Percentiles rank a stretch among this genome's conserved stretches.
Conservation (phyloP, 2,797 vertebrate species). For the Pangasius larnaudii region DNA sequence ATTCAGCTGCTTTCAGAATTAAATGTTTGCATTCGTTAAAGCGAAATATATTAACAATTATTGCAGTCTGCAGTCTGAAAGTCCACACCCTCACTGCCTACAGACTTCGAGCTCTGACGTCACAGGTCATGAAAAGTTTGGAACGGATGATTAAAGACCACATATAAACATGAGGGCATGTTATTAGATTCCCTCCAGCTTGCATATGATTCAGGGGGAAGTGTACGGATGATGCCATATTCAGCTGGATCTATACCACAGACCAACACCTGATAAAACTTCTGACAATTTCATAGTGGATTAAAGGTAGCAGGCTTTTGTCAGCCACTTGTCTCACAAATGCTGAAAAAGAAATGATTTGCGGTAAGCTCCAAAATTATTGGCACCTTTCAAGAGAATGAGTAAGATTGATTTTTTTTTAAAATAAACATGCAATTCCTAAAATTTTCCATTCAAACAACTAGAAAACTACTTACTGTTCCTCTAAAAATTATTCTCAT, state of each 20-base stretch:
- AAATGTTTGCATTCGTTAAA: neutral
- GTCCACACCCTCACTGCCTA: neutral
- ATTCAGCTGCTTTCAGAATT: neutral
- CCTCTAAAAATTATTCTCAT: too few relatives aligned
- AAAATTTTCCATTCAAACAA: neutral
- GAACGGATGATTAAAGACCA: neutral
- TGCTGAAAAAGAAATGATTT: neutral
- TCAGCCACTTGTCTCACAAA: neutral
- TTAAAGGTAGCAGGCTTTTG: neutral
- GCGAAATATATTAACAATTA: neutral
- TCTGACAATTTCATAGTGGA: neutral
- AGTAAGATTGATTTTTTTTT: neutral
- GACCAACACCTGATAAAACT: neutral
- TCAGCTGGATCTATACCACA: neutral
- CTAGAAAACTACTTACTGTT: too few relatives aligned
- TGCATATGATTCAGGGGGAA: too few relatives aligned
- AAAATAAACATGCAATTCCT: neutral
- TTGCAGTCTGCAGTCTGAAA: too few relatives aligned
- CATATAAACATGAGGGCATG: neutral
- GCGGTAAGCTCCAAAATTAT: neutral
- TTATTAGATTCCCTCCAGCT: neutral
- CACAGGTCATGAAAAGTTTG: neutral
- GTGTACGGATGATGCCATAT: neutral
- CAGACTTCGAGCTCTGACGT: neutral
- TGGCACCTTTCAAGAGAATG: neutral